These are phyloP conservation scores for Nematolebias whitei DNA, from an alignment of 2,113 vertebrate species.

Conservation along the genomic window DNA sequence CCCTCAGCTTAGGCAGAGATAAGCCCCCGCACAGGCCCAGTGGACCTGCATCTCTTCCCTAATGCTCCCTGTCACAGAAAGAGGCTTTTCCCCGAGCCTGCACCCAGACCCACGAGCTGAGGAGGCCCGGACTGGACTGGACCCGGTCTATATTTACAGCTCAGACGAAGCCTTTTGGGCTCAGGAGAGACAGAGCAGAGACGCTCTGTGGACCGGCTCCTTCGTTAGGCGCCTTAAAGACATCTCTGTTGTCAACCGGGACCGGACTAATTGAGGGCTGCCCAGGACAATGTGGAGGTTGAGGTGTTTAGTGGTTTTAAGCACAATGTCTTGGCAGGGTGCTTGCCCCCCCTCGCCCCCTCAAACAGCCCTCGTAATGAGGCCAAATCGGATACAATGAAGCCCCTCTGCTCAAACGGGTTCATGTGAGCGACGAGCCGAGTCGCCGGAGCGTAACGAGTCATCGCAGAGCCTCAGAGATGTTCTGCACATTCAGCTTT, in stretches of 20 bases:
- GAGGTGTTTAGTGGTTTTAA: slow-evolving; percentile 74
- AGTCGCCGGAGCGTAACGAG: slow-evolving; percentile 85
- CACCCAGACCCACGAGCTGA: slow-evolving; percentile 56
- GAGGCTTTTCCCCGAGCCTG: slow-evolving; percentile 61
- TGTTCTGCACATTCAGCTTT: too few relatives aligned
- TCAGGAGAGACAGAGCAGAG: slow-evolving; percentile 30
- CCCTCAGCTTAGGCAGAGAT: slow-evolving; percentile 83
- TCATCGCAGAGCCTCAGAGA: too few relatives aligned
- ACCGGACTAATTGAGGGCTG: slow-evolving; percentile 62
- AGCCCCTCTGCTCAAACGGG: slow-evolving; percentile 83
- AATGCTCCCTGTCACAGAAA: slow-evolving; percentile 74
- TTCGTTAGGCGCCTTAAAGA: slow-evolving; percentile 60
- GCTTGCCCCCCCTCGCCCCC: slow-evolving; percentile 69
- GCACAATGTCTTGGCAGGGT: slow-evolving; percentile 75
- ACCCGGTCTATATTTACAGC: slow-evolving; percentile 40
- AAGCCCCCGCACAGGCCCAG: slow-evolving; percentile 80
- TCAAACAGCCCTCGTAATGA: slow-evolving; percentile 76
- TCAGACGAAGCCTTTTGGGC: slow-evolving; percentile 37
- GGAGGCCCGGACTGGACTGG: slow-evolving; percentile 69
- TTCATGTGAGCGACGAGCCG: slow-evolving; percentile 87
- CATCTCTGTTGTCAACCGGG: slow-evolving; percentile 40
- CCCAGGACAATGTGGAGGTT: slow-evolving; percentile 63
- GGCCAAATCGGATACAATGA: slow-evolving; percentile 84
- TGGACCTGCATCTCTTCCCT: slow-evolving; percentile 76
- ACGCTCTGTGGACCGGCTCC: slow-evolving; percentile 51